Conservation (phyloP, 1,140 invertebrate species). For the Muscidifurax raptorellus region DNA sequence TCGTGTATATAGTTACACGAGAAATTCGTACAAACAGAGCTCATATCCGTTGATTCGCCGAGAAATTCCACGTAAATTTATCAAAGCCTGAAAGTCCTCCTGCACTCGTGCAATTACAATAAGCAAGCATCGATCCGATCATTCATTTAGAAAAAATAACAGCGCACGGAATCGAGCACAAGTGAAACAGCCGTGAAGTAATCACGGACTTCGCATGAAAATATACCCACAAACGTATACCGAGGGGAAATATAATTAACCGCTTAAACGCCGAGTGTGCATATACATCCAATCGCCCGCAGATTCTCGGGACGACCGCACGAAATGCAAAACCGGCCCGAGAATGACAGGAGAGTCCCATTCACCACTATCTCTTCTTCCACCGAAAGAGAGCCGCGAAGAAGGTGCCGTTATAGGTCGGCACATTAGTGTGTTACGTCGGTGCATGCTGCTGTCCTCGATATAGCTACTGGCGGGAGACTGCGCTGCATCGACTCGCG, state of each 20-base stretch:
- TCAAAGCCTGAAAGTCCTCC: too few relatives aligned
- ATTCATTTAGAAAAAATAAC: not conserved
- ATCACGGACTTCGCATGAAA: not conserved
- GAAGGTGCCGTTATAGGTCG: conserved; percentile 49
- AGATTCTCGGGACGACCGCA: not conserved
- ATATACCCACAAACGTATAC: not conserved
- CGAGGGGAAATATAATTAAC: not conserved
- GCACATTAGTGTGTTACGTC: conserved; percentile 24
- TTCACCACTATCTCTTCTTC: not conserved
- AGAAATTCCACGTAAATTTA: too few relatives aligned
- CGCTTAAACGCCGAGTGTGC: not conserved
- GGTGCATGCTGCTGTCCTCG: conserved; percentile 32
- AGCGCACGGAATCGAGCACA: not conserved
- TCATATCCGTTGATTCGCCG: too few relatives aligned
- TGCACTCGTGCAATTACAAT: too few relatives aligned
- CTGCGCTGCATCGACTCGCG: not conserved
- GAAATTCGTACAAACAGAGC: too few relatives aligned
- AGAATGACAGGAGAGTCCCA: not conserved
- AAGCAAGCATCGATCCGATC: not conserved
- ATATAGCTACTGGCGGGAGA: conserved; percentile 34
- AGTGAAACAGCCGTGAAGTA: not conserved
- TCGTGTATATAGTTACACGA: too few relatives aligned
- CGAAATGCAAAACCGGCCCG: not conserved
- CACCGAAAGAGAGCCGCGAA: not conserved
- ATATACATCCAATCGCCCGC: not conserved